Base-by-base conservation (phyloP, 64 coral and sea anemone species). In the Orbicella faveolata region DNA sequence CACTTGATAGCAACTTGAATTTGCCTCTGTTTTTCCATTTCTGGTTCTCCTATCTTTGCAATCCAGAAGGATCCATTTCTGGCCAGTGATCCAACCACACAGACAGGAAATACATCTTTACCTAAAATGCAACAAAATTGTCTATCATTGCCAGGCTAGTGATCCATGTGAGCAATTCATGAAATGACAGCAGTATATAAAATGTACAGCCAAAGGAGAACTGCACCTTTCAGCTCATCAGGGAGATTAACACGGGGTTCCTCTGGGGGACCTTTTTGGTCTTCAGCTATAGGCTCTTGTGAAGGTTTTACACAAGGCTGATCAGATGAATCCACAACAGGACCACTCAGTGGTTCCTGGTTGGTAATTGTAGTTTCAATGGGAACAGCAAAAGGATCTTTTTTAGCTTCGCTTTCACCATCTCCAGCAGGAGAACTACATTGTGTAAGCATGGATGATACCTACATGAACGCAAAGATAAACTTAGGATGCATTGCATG, bases 21-120 rank as follows among this genome's bases (percentile, higher is more conserved):
- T 68, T 84, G 62, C 36, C 13, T 35, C 2, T 23, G 17, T 48
- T 14, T 68, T 9, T 84, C 62, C 62, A 44, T 20, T 37, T 66
- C 81, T 44, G 62, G 2, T n/a, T 84, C 63, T n/a, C 81, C 62
- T n/a, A 68, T 69, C 36, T 84, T 84, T 4, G 36, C 23, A 63
- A 84, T 66, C 81, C 81, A 84, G 9, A 84, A 84, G 12, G 81
- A 84, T 48, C 81, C 81, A 84, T 69, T 68, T 68, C 81, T 84
- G 34, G 81, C 18, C 63, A 84, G 21, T 13, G 81, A 84, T 13
- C 81, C 81, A 39, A 69, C 37, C 11, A 84, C 62, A 21, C 62
- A 68, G 19, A 84, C 81, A 3, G 81, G 81, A 68, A 84, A 84
- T 13, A 78, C 36, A 0, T 78, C 75, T 78, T 53, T 78, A 8